phyloP scores from a whole-genome alignment of 2,888 invertebrate species.

The Meteorus cinctellus region DNA sequence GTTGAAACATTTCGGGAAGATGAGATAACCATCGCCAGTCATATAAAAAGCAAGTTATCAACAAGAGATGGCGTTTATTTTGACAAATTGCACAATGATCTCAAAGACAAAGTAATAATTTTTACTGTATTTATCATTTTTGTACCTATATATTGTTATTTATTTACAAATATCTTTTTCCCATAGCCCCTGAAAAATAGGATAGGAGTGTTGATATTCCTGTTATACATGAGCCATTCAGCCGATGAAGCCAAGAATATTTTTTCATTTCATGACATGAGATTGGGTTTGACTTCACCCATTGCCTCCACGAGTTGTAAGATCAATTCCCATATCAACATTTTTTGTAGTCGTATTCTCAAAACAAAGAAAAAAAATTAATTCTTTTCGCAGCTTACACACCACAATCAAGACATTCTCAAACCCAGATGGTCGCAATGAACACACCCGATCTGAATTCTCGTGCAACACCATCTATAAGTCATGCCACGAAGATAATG shows the following conservation, averaged over 20 bases:
- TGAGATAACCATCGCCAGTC: slow-evolving; percentile 63
- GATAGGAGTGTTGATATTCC: slow-evolving; percentile 62
- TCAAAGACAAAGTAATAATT: slow-evolving; percentile 66
- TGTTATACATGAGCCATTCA: slow-evolving; percentile 62
- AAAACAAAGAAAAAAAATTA: background rate
- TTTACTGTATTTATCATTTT: background rate
- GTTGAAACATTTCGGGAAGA: slow-evolving; percentile 65
- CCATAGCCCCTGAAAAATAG: slow-evolving; percentile 65
- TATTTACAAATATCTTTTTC: background rate
- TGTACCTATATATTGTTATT: background rate
- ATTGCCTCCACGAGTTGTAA: slow-evolving; percentile 67
- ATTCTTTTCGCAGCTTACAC: slow-evolving; percentile 56
- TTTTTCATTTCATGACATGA: slow-evolving; percentile 65
- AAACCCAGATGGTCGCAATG: slow-evolving; percentile 62
- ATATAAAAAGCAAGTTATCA: slow-evolving; percentile 66
- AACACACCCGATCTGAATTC: slow-evolving; percentile 56
- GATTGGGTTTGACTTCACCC: slow-evolving; percentile 60
- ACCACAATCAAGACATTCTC: slow-evolving; percentile 59
- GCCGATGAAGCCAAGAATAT: slow-evolving; percentile 60
- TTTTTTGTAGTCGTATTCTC: background rate
- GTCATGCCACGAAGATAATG: slow-evolving; percentile 57
- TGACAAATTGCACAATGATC: slow-evolving; percentile 67
- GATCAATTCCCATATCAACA: slow-evolving; percentile 15
- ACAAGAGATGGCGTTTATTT: slow-evolving; percentile 62
- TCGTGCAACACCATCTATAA: slow-evolving; percentile 51